Percentiles rank a stretch among this genome's conserved stretches.
Evolutionary conservation across 2,113 vertebrate species (phyloP).

Genomic region (Eretmochelys imbricata): DNA sequence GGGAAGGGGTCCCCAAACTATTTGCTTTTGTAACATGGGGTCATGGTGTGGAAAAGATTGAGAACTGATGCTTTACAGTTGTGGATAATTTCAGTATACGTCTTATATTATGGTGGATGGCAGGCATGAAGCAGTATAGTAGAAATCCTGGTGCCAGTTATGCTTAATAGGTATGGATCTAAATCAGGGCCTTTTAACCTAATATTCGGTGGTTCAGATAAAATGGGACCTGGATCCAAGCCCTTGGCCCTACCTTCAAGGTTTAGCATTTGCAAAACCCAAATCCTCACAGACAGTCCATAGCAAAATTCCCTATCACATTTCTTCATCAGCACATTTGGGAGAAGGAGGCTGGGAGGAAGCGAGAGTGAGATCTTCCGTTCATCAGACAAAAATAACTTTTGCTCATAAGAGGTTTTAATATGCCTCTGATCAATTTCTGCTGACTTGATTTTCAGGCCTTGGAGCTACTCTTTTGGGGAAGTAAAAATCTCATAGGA

Average conservation of each 20-base stretch:
- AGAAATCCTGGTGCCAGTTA: background rate
- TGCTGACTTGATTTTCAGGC: constrained; percentile 11
- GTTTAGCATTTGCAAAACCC: background rate
- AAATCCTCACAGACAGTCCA: constrained; percentile 23
- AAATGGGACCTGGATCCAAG: background rate
- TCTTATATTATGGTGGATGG: background rate
- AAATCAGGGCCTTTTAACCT: constrained; percentile 48
- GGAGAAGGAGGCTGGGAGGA: constrained; percentile 47
- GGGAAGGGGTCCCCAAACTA: background rate
- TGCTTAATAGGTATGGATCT: background rate
- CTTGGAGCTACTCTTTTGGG: constrained; percentile 1
- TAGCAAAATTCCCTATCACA: constrained; percentile 12
- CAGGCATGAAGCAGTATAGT: background rate
- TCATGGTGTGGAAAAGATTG: background rate
- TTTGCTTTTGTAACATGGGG: background rate
- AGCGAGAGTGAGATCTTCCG: constrained; percentile 32
- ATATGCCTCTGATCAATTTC: constrained; percentile 43
- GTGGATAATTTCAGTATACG: too few relatives aligned
- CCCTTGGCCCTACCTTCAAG: background rate
- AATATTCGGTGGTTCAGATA: background rate
- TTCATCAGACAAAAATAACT: constrained; percentile 62
- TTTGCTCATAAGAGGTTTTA: constrained; percentile 58
- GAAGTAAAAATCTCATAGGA: constrained; percentile 30
- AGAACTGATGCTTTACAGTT: background rate
- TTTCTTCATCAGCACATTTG: constrained; percentile 61